A percentile compares a stretch with the other conserved stretches of the same genome.
Conservation (phyloP, 2,113 vertebrate genomes). For the Platichthys stellatus region DNA sequence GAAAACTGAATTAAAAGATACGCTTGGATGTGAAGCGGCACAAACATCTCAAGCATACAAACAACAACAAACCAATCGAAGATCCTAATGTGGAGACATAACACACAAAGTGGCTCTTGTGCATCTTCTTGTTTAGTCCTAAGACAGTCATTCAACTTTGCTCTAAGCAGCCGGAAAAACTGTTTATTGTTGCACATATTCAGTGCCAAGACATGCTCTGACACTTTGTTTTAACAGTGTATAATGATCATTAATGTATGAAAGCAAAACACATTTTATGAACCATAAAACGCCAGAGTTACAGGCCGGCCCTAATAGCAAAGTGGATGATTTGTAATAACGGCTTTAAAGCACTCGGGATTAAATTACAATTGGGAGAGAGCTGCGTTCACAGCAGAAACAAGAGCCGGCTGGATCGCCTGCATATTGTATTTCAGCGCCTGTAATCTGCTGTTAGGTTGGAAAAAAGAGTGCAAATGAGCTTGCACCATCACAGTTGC, state of each 20-base stretch:
- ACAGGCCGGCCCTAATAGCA: conserved; percentile 49
- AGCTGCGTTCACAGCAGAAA: conserved; percentile 51
- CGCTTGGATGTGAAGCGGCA: background rate
- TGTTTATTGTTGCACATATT: conserved; percentile 2
- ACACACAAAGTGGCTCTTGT: background rate
- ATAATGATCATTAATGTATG: conserved; percentile 61
- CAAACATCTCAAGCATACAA: background rate
- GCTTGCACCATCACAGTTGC: conserved; percentile 6
- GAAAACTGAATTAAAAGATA: background rate
- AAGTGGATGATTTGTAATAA: conserved; percentile 66
- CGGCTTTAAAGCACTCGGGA: conserved; percentile 58
- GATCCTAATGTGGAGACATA: background rate
- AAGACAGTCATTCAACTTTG: conserved; percentile 9
- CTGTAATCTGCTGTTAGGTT: conserved; percentile 27
- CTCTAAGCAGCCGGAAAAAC: background rate
- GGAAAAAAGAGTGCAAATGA: conserved; percentile 42
- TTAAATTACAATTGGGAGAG: conserved; percentile 58
- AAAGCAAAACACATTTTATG: conserved; percentile 64
- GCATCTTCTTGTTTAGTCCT: background rate
- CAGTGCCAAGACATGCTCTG: conserved; percentile 39
- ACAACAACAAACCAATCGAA: background rate
- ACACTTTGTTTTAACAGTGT: conserved; percentile 44
- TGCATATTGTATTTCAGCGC: conserved; percentile 46
- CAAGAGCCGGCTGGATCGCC: conserved; percentile 34
- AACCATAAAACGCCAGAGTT: conserved; percentile 65